Percentiles rank a stretch among this genome's conserved stretches.
phyloP scores from a whole-genome alignment of 2,113 vertebrate genomes.

The Proteles cristata region DNA sequence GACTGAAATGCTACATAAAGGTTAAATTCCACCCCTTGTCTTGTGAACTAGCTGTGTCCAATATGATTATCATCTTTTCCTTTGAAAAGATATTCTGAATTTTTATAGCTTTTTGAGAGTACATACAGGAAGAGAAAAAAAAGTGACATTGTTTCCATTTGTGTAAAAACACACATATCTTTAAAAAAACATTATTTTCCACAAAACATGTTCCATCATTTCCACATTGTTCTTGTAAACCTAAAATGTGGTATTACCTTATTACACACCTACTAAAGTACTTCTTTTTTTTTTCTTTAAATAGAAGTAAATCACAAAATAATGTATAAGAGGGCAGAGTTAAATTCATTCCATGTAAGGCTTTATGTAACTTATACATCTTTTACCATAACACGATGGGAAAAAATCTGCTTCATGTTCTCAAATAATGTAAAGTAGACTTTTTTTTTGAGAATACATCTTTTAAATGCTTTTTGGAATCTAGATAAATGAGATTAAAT shows the following conservation, averaged over 20 bases:
- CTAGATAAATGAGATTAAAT: background rate
- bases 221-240: background rate
- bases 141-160: background rate
- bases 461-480: background rate
- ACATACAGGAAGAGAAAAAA: background rate
- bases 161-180: background rate
- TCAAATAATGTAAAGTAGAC: background rate
- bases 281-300: background rate
- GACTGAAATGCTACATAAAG: background rate
- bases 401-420: background rate
- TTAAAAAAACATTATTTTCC: background rate
- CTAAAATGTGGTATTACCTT: background rate
- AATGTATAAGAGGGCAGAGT: background rate
- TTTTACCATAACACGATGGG: background rate
- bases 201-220: background rate
- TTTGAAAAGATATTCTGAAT: background rate
- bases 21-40: background rate
- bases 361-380: background rate
- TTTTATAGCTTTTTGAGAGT: background rate
- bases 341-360: background rate
- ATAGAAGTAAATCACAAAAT: background rate
- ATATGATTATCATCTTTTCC: background rate
- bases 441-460: background rate
- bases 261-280: background rate
- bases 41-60: background rate